phyloP scores from a whole-genome alignment of 1,140 invertebrate genomes.

The Augochlora pura region DNA sequence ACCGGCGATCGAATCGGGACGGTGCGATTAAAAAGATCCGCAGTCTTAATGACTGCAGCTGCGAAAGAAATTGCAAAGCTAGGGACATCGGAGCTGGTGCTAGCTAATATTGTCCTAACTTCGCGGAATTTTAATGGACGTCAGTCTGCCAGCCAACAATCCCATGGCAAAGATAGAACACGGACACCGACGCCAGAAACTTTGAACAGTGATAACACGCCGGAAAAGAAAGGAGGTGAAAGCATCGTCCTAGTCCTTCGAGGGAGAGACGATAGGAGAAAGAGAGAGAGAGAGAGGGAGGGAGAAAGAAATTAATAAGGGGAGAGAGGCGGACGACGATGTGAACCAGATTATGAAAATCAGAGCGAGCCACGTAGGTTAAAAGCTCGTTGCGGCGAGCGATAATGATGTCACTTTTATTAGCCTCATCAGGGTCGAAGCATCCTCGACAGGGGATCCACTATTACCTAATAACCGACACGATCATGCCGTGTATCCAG shows the following conservation, averaged over 20 bases:
- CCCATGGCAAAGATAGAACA: too few relatives aligned
- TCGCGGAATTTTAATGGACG: too few relatives aligned
- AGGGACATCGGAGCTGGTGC: too few relatives aligned
- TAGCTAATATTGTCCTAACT: too few relatives aligned
- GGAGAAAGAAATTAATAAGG: neutral
- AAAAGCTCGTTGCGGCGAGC: constrained; percentile 66
- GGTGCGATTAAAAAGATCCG: too few relatives aligned
- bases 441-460: constrained; percentile 54
- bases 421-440: constrained; percentile 75
- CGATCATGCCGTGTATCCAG: constrained; percentile 57
- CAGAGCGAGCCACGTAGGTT: constrained; percentile 57
- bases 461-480: constrained; percentile 61
- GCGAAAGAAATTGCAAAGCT: too few relatives aligned
- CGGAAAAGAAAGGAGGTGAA: neutral
- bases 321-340: constrained; percentile 25
- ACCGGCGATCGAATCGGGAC: too few relatives aligned
- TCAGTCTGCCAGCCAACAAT: too few relatives aligned
- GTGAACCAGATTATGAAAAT: constrained; percentile 64
- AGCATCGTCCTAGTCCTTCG: neutral
- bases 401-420: constrained; percentile 77
- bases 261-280: neutral
- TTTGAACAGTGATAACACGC: too few relatives aligned
- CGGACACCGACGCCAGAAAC: too few relatives aligned
- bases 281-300: neutral
- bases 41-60: too few relatives aligned